Conservation (phyloP, 1,140 invertebrate species). For the Paramacrobiotus metropolitanus region DNA sequence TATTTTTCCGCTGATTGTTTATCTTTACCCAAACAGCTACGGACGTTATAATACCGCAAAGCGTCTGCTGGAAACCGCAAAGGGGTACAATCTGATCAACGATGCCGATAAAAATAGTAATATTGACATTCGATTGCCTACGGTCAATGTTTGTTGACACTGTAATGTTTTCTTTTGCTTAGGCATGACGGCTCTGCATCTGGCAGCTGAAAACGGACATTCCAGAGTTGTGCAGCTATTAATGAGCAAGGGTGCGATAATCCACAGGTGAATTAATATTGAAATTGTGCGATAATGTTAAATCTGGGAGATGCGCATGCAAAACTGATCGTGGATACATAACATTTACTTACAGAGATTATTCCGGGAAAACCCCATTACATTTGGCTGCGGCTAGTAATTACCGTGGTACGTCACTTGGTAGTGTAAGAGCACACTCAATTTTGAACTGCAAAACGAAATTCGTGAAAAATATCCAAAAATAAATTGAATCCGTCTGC, state of each 20-base stretch:
- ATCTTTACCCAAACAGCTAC: slow-evolving; percentile 47
- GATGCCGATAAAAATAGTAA: background rate
- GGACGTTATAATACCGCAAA: slow-evolving; percentile 53
- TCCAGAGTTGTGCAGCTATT: slow-evolving; percentile 52
- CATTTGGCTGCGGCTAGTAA: slow-evolving; percentile 40
- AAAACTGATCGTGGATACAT: background rate
- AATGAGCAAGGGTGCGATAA: slow-evolving; percentile 50
- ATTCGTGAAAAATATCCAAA: too few species aligned
- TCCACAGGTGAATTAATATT: slow-evolving; percentile 29
- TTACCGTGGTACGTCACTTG: background rate
- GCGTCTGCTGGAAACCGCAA: background rate
- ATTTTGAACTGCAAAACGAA: too few species aligned
- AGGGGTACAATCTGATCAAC: background rate
- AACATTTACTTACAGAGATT: slow-evolving; percentile 30
- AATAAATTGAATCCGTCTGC: too few species aligned
- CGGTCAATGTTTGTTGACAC: slow-evolving; percentile 22
- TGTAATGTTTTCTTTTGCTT: background rate
- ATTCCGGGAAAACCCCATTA: slow-evolving; percentile 53
- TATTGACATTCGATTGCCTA: background rate
- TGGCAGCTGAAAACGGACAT: slow-evolving; percentile 24
- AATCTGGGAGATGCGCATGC: background rate
- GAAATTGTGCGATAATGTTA: background rate
- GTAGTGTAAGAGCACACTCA: too few species aligned
- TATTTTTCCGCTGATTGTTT: slow-evolving; percentile 3
- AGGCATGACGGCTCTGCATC: background rate